Conservation (phyloP, 2,113 vertebrate genomes). For the Crotalus viridis region DNA sequence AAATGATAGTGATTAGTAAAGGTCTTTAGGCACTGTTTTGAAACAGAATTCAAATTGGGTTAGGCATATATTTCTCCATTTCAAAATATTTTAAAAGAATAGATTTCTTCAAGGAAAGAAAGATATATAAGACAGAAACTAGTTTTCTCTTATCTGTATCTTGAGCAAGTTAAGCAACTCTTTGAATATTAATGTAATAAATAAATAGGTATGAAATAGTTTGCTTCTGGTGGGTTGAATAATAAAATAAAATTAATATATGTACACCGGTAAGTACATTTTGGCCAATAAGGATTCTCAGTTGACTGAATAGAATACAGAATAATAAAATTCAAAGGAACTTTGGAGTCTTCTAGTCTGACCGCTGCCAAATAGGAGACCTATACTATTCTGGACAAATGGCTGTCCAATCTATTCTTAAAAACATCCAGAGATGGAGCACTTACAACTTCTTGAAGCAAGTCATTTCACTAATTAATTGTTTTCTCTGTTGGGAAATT, state of each 20-base stretch:
- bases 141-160: neutral
- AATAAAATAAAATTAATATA: conserved; percentile 12
- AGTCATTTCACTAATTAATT: no score
- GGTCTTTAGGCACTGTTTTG: neutral
- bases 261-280: neutral
- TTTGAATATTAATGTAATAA: neutral
- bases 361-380: no score
- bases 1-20: neutral
- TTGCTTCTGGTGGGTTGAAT: neutral
- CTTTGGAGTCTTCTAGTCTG: no score
- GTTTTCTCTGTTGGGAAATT: no score
- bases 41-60: neutral
- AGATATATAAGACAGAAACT: neutral
- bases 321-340: no score
- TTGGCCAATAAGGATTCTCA: conserved; percentile 25
- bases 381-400: no score
- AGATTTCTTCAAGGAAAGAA: neutral
- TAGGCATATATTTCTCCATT: neutral
- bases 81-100: neutral
- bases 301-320: neutral
- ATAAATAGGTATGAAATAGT: neutral
- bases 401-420: no score
- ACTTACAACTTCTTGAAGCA: no score
- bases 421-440: no score
- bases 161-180: neutral